Evolutionary conservation across 2,113 vertebrate genomes (phyloP).

Genomic region (Platycercus adscitus): DNA sequence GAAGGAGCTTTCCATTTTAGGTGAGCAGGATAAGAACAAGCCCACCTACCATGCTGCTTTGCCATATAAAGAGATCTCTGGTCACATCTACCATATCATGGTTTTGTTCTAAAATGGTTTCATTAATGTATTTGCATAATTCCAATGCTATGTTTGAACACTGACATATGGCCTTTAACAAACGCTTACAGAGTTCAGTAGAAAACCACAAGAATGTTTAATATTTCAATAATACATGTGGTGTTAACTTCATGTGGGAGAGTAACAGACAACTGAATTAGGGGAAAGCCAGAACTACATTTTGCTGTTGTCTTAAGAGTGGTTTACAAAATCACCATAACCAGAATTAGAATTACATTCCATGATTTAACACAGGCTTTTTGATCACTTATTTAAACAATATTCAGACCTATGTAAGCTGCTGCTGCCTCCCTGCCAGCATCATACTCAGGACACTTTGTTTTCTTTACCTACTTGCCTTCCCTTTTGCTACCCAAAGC

Average conservation of each 20-base stretch:
- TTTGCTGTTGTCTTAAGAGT: not conserved
- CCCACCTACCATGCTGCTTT: not conserved
- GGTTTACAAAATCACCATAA: not conserved
- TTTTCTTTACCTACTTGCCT: not conserved
- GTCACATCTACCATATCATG: not conserved
- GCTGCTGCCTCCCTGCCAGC: not conserved
- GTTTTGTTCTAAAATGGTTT: slow-evolving; percentile 6
- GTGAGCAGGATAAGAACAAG: not conserved
- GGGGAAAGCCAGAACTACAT: not conserved
- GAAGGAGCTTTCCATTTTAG: not conserved
- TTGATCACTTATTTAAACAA: not conserved
- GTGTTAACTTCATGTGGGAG: not conserved
- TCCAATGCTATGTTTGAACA: not conserved
- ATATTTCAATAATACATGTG: not conserved
- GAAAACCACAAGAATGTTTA: slow-evolving; percentile 9
- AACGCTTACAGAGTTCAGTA: not conserved
- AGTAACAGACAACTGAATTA: not conserved
- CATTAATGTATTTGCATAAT: not conserved
- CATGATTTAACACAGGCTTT: not conserved
- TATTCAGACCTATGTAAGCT: not conserved
- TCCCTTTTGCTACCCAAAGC: not conserved
- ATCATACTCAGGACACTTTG: not conserved
- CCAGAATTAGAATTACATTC: not conserved
- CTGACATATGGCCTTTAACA: not conserved
- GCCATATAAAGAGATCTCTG: not conserved